Base-by-base conservation (phyloP, 2,888 invertebrate genomes). In the Leptopilina myrica region DNA sequence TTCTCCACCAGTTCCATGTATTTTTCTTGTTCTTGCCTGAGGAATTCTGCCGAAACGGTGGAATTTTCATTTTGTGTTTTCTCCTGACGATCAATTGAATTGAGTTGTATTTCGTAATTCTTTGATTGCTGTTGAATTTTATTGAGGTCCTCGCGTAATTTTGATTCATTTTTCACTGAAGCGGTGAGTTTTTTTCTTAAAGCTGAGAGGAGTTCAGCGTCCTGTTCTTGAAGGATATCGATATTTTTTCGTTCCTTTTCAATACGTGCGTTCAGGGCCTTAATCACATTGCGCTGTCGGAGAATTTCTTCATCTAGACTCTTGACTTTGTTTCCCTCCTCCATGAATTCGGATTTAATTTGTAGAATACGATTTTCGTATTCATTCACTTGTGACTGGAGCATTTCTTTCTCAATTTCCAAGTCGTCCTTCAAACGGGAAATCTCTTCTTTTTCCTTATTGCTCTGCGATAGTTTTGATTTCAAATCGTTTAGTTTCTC, bases 131-230 rank as follows among this genome's bases (percentile, higher is more conserved):
- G 92, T 2, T 93, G 91, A 83, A 94, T 93, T 46, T 92, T 90
- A 66, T 94, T 93, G 64, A 95, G 91, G 8, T 94, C 90, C 76
- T 93, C 93, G 84, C 95, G 94, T 56, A 95, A 90, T 84, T 95
- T 94, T 62, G 94, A 92, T 86, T 96, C 95, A 0, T 94, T 93
- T 65, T 94, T 93, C 88, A 96, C 92, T 0, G 95, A 94, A 0
- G 93, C 93, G 84, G 96, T 95, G 6, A 96, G 80, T 67, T 91
- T 89, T 43, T 86, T 85, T 69, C 91, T 88, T 64, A 92, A 64
- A 83, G 87, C 88, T 77, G 89, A 86, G 46, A 91, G 89, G 4
- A 91, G 79, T 40, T 90, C 89, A 1, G 89, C 87, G 73, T 91
- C 89, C 49, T 90, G 88, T 40, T 85, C 78, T 26, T 89, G 89